These are phyloP conservation scores for Cheilosia variabilis DNA, from an alignment of 2,888 invertebrate genomes.

Conservation along the genomic window DNA sequence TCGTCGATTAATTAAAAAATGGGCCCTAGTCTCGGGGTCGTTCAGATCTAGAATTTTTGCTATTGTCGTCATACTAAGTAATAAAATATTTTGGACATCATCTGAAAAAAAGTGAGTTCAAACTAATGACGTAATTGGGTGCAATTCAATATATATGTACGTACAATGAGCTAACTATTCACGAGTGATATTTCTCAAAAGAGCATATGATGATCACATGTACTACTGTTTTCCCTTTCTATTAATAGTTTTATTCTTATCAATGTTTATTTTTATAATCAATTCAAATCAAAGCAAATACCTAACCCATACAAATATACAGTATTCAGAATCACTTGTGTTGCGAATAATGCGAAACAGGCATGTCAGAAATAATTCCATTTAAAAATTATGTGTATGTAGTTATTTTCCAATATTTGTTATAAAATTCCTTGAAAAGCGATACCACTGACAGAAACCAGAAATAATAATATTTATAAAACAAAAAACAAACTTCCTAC, in stretches of 20 bases:
- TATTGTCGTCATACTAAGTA: no score
- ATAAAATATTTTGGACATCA: no score
- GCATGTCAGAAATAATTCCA: not conserved
- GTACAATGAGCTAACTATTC: no score
- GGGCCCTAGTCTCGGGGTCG: no score
- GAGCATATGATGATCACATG: not conserved
- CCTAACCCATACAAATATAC: not conserved
- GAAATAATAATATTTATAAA: not conserved
- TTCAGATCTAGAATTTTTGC: no score
- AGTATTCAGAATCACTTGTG: not conserved
- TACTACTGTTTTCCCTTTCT: not conserved
- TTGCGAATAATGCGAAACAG: not conserved
- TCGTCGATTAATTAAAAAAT: no score
- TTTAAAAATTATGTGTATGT: not conserved
- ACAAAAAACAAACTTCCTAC: constrained; percentile 19
- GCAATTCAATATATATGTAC: no score
- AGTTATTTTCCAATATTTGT: not conserved
- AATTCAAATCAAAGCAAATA: constrained; percentile 18
- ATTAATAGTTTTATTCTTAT: not conserved
- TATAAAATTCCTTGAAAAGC: not conserved
- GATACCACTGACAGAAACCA: no score
- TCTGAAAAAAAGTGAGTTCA: no score
- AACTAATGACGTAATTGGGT: not conserved
- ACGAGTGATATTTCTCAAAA: not conserved
- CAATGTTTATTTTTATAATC: constrained; percentile 23